These are phyloP conservation scores for Phalloptychus januarius DNA, from an alignment of 2,797 vertebrate species.

Conservation along the genomic window DNA sequence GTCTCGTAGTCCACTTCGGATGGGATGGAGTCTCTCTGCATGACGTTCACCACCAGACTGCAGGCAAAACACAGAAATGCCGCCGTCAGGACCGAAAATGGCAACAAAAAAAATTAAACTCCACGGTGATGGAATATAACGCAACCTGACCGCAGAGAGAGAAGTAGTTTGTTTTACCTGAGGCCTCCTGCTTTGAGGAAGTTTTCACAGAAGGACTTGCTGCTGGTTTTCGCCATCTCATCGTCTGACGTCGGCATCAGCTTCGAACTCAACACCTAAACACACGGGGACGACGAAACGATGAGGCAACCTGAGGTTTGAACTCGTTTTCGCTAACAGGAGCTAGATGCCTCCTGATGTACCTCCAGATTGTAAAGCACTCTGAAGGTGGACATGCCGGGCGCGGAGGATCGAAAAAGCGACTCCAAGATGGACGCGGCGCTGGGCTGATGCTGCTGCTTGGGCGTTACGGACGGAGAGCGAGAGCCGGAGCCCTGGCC, in stretches of 20 bases:
- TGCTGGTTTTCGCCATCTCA: conserved; percentile 99
- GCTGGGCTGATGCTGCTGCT: conserved; percentile 96
- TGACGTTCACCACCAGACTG: conserved; percentile 98
- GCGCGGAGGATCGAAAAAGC: conserved; percentile 94
- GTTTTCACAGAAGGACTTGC: conserved; percentile 99
- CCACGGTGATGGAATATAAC: neutral
- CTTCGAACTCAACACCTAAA: conserved; percentile 96
- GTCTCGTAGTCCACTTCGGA: conserved; percentile 99
- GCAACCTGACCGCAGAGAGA: neutral
- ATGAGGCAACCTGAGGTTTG: neutral
- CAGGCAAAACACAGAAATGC: conserved; percentile 27
- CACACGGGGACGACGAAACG: neutral
- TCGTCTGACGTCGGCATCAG: conserved; percentile 99
- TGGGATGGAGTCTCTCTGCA: conserved; percentile 99
- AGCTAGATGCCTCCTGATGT: conserved; percentile 13
- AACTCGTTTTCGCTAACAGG: neutral
- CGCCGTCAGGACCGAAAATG: conserved; percentile 15
- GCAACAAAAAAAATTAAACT: too few species aligned
- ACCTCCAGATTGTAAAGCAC: conserved; percentile 99
- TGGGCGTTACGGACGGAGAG: conserved; percentile 92
- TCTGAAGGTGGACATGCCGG: conserved; percentile 98
- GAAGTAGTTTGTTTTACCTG: conserved; percentile 80
- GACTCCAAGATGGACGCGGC: conserved; percentile 97
- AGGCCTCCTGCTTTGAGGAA: conserved; percentile 97
- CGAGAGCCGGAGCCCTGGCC: conserved; percentile 90